phyloP scores from a whole-genome alignment of 2,797 vertebrate species.

The Sebastes elongatus region DNA sequence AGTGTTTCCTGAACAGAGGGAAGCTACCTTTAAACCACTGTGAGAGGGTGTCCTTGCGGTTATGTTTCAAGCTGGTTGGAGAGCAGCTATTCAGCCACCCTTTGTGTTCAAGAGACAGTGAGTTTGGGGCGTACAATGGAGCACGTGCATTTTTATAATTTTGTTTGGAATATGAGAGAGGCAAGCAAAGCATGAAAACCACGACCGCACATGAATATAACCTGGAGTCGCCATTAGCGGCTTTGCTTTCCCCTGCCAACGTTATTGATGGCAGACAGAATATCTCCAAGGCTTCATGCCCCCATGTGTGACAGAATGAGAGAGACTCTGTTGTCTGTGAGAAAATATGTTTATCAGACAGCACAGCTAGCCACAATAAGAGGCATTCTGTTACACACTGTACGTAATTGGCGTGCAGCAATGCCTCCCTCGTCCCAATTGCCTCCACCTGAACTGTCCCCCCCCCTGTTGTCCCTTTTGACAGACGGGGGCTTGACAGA shows the following conservation, averaged over 20 bases:
- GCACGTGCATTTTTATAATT: constrained; percentile 27
- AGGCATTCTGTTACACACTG: constrained; percentile 52
- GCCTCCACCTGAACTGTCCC: constrained; percentile 56
- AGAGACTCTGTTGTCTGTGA: constrained; percentile 32
- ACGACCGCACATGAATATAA: constrained; percentile 36
- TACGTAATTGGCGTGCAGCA: constrained; percentile 56
- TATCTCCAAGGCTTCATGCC: constrained; percentile 65
- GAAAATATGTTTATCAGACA: constrained; percentile 68
- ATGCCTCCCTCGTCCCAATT: constrained; percentile 46
- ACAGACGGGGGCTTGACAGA: constrained; percentile 73
- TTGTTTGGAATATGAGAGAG: constrained; percentile 35
- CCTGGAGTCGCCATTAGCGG: constrained; percentile 59
- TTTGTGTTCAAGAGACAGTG: background rate
- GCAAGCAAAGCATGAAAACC: background rate
- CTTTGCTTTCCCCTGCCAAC: constrained; percentile 58
- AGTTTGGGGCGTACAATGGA: background rate
- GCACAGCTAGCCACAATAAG: constrained; percentile 59
- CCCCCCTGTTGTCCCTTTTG: constrained; percentile 65
- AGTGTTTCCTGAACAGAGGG: constrained; percentile 31
- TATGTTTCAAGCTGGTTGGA: background rate
- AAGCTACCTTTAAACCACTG: background rate
- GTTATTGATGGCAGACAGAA: constrained; percentile 70
- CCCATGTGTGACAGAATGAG: constrained; percentile 61
- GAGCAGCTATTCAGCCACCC: background rate
- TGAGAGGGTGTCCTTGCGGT: background rate